These are phyloP conservation scores for Thryonomys swinderianus DNA, from an alignment of 2,113 vertebrate genomes.

Conservation along the genomic window DNA sequence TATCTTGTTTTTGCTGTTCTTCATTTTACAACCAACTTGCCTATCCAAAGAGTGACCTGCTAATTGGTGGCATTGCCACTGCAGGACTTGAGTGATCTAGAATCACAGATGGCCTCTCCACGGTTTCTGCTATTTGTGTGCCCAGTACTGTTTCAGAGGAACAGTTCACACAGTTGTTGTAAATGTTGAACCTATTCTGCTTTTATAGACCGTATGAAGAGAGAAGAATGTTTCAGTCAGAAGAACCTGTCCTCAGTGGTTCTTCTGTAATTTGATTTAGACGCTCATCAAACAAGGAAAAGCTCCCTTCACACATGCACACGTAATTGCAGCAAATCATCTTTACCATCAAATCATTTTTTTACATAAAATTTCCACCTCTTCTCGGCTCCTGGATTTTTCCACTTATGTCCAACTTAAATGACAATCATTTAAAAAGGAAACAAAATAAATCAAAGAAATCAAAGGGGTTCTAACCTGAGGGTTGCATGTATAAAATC, in stretches of 20 bases:
- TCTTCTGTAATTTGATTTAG: not conserved
- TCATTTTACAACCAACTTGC: not conserved
- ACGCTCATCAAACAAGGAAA: not conserved
- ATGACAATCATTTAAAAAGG: constrained; percentile 1
- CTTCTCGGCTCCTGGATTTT: constrained; percentile 6
- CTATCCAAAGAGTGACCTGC: not conserved
- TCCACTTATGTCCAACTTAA: constrained; percentile 50
- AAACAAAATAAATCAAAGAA: constrained; percentile 50
- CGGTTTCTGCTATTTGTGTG: not conserved
- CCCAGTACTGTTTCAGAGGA: not conserved
- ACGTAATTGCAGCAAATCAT: not conserved
- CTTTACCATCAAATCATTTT: not conserved
- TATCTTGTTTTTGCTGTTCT: constrained; percentile 22
- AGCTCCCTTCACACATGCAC: not conserved
- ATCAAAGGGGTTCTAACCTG: not conserved
- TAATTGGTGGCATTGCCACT: not conserved
- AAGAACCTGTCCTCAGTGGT: not conserved
- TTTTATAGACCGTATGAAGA: not conserved
- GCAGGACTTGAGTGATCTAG: not conserved
- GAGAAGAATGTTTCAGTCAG: not conserved
- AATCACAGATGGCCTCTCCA: not conserved
- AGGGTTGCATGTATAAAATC: constrained; percentile 51
- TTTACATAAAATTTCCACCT: not conserved
- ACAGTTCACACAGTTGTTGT: not conserved
- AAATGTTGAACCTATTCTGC: not conserved